Base-by-base conservation (phyloP, 2,797 vertebrate species). In the Rhinogobio ventralis region DNA sequence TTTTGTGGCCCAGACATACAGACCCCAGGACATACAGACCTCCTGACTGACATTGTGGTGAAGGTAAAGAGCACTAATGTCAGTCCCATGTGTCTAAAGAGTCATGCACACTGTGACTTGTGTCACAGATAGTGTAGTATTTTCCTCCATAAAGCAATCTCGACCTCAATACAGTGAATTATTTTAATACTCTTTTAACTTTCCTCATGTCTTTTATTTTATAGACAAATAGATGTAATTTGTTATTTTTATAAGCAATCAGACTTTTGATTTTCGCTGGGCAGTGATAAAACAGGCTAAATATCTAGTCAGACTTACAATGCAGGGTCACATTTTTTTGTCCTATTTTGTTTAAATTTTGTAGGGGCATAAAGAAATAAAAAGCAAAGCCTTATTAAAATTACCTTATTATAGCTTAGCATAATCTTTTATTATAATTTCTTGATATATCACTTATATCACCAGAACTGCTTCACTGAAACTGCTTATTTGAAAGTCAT, bases 1-100 rank as follows among this genome's bases (percentile, higher is more conserved):
- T 93, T 92, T 94, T 93, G 91, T 81, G 91, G 94, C 91, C 92
- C 93, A 95, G 94, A 95, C 94, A 92, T 93, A 89, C 91, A 95
- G 94, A 95, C 93, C 95, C 94, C 91, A n/a, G n/a, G 94, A 95
- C 94, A 92, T 93, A 89, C 91, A 95, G 94, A 95, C 93, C 95
- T 93, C 91, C n/a, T n/a, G 49, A 78, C 25, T 89, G 91, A 93
- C 90, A 89, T 82, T 87, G 88, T 91, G 89, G 90, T 87, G 89
- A 90, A 89, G 92, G 91, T 89, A 83, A 83, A 88, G 82, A 73
- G 85, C 89, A 94, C 92, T 92, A 93, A 94, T 92, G 93, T 92
- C 91, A 91, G 91, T 91, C 93, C 93, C 92, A 89, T 93, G 88
- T 93, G 93, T 93, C 91, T 92, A 92, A 92, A 93, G 91, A 93